Evolutionary conservation across 2,888 invertebrate genomes (phyloP), one percentile per base, ranked within the genome.

Genomic region (Metacarcinus magister): DNA sequence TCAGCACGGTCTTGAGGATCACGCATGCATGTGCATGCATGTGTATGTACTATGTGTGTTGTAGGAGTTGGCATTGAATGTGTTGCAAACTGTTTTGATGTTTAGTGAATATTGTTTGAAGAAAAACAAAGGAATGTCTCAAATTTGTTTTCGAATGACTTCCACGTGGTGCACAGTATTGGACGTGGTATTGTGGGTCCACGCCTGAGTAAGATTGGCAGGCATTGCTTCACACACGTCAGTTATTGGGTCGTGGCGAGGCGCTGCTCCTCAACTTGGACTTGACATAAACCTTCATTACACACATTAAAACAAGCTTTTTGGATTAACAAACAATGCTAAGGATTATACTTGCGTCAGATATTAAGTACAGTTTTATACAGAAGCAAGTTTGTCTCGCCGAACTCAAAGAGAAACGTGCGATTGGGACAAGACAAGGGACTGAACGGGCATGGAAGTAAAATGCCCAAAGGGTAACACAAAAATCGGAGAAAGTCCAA

Each of bases 401-500:
- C n/a, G 75, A 75, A 75, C 5, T 75, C 0, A 4, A 75, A 60
- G n/a, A 75, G n/a, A 75, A 16, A 2, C 2, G n/a, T n/a, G 28
- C 75, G 75, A 75, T 75, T 23, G 28, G 75, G 19, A 75, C 28
- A n/a, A 75, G 75, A 75, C 75, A 75, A 75, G 75, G 23, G 28
- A n/a, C n/a, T 23, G n/a, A 75, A 23, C n/a, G 28, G 75, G 75
- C 28, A 8, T 5, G n/a, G 7, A 75, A n/a, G 28, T 23, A 0
- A 75, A 75, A 75, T 75, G 75, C 75, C 75, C 23, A 75, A 32
- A 16, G 75, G 75, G 28, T 8, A 28, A 87, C 32, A 87, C 32
- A 87, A 87, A 87, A 32, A 39, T 87, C 39, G 87, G 32, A 32
- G 87, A 87, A 87, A 87, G 87, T 87, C 87, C 87, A 87, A 87